phyloP scores from a whole-genome alignment of 2,113 vertebrate species.

The Toxotes jaculatrix region DNA sequence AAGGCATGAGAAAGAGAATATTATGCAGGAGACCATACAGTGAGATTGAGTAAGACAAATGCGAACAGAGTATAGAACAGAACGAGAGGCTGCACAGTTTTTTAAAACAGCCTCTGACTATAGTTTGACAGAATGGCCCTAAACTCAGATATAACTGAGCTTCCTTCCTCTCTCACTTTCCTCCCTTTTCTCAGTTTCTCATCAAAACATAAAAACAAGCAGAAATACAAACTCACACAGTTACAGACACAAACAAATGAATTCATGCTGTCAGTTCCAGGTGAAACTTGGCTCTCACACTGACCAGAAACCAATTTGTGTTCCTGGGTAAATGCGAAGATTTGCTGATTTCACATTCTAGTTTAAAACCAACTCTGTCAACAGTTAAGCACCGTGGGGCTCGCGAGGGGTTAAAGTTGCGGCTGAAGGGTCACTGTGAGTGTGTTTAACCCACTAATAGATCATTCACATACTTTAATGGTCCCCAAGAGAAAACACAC shows the following conservation, averaged over 20 bases:
- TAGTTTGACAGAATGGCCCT: slow-evolving; percentile 36
- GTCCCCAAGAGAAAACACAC: slow-evolving; percentile 46
- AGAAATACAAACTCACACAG: neutral
- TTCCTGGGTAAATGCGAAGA: slow-evolving; percentile 3
- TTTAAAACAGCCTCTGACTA: slow-evolving; percentile 46
- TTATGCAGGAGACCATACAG: slow-evolving; percentile 48
- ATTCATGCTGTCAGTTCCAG: slow-evolving; percentile 37
- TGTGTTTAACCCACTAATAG: slow-evolving; percentile 64
- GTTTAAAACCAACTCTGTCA: slow-evolving; percentile 5
- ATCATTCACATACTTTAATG: slow-evolving; percentile 52
- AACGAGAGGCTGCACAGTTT: slow-evolving; percentile 40
- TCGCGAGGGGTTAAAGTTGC: slow-evolving; percentile 20
- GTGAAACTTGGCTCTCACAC: slow-evolving; percentile 5
- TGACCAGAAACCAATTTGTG: slow-evolving; percentile 41
- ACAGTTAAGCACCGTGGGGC: neutral
- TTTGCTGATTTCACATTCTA: slow-evolving; percentile 5
- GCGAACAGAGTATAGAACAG: slow-evolving; percentile 42
- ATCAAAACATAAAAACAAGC: slow-evolving; percentile 14
- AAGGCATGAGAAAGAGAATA: slow-evolving; percentile 60
- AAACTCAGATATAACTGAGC: slow-evolving; percentile 13
- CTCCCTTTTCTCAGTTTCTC: slow-evolving; percentile 5
- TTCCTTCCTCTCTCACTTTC: neutral
- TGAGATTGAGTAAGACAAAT: slow-evolving; percentile 32
- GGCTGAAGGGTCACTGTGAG: slow-evolving; percentile 38
- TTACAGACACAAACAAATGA: slow-evolving; percentile 15